Base-by-base conservation (phyloP, 1,140 invertebrate genomes). In the Pteromalus puparum region DNA sequence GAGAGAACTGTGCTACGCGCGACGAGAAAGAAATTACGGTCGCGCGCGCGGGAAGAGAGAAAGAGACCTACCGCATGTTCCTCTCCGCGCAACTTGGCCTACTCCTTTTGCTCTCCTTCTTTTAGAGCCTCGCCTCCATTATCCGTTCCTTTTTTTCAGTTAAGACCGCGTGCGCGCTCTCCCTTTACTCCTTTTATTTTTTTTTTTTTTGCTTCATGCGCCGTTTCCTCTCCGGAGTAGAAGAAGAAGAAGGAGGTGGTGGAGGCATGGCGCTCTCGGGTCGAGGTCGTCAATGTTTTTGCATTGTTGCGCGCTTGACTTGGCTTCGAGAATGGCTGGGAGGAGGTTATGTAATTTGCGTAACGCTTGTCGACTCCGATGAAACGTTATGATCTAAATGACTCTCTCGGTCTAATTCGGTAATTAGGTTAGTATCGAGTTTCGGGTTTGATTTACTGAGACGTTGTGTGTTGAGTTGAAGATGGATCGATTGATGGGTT, bases 111-210 rank as follows among this genome's bases (percentile, higher is more conserved):
- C 30, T 75, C n/a, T 7, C 15, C 70, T 86, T 61, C 61, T 68
- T 79, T 83, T 67, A 38, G 21, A 38, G 61, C 46, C 30, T 70
- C 61, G 12, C 80, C 70, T 73, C 48, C 53, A 72, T 78, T 68
- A 42, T 76, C 67, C 46, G 48, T 76, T 70, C 42, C 76, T 67
- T 82, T 61, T 88, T 89, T 89, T 87, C 88, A 88, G 87, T 89
- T 88, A 87, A 87, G 86, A 85, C 85, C 76, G 74, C 21, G 6
- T 13, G 24, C 21, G 24, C 13, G 24, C 21, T n/a, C 13, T 82
- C 81, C 21, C 15, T 84, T 86, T 86, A 83, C 89, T 85, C 86
- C 65, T n/a, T 34, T 78, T 73, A 42, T 77, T 85, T 34, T 0
- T 34, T 34, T 34, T n/a, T 75, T 76, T 65, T 86, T 42, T 42